Evolutionary conservation across 2,888 invertebrate species (phyloP), one percentile per base, ranked within the genome.

Genomic region (Exocentrus adspersus): DNA sequence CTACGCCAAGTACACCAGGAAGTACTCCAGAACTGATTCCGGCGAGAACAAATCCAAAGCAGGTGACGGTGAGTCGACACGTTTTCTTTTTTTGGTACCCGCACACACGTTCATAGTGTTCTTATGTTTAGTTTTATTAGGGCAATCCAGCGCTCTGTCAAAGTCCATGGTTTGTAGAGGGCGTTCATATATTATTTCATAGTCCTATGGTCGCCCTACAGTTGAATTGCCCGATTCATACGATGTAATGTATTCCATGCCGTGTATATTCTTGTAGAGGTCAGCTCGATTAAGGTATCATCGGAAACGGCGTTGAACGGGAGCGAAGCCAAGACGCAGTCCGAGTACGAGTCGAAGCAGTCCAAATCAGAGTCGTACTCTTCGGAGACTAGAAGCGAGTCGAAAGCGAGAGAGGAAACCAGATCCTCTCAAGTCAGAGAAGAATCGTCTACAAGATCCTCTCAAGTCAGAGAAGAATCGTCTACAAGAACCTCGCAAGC

Each of bases 1-100:
- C 6, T 70, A 68, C 28, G 62, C 69, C 1, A 72, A 73, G 54
- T 72, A 72, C 56, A 64, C 66, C 19, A 70, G 66, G 41, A 75
- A 73, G 57, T 74, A 77, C 59, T 72, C 74, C 21, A 69, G 71
- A 57, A 62, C 66, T 2, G 74, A 75, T 42, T 75, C 75, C 10
- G 48, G 21, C 16, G 72, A 72, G 19, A 64, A 59, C 45, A 41
- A 54, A 10, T 58, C 17, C 19, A 21, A 46, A 19, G 24, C 9
- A 10, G 51, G 20, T n/a, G 57, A 51, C 28, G 64, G 64, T 64
- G 54, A 64, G 64, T 64, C 12, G 42, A 52, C 19, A 43, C 16
- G 21, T 20, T 48, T 28, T 9, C 9, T 28, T 9, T 14, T 48
- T 48, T 9, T 28, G 3, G 1, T n/a, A n/a, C n/a, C 7, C 12